Evolutionary conservation across 2,888 invertebrate genomes (phyloP), one percentile per base, ranked within the genome.

Genomic region (Camponotus fellah): DNA sequence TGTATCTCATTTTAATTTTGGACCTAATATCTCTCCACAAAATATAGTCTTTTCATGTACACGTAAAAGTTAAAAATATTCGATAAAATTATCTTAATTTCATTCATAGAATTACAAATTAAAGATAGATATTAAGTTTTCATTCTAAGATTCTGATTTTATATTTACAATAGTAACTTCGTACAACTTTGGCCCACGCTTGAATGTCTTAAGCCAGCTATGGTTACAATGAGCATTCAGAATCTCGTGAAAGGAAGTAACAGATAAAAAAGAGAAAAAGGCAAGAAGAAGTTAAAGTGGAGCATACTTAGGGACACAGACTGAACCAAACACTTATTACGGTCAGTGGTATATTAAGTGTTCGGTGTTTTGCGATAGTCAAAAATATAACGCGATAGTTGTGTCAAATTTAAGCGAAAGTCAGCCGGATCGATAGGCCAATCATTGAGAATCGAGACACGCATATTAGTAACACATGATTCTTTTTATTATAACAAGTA

Each of bases 401-500:
- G 84, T 49, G 84, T 49, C 90, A 81, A 12, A 69, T 68, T 53
- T 17, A 86, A 69, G 58, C 71, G 58, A 40, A 75, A 69, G 46
- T 85, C 74, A 69, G 49, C 75, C 62, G 79, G 26, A 86, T 89
- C 88, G 86, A 83, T 92, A 46, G 90, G 88, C 89, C 89, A 90
- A 89, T 90, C 83, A 84, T 83, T 86, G 84, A 87, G 60, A 17
- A 79, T 88, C 81, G 87, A 86, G 79, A 90, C 34, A 79, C 21
- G 46, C 60, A 74, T 32, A 90, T 92, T 91, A 92, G 90, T 93
- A 91, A 92, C 87, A 92, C 88, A 89, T 86, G 85, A 86, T 83
- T 82, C 81, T 85, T 88, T 87, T 91, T 90, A 90, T 92, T 91
- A 91, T 92, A 92, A 93, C 93, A 92, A 92, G 88, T 92, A 90